A percentile compares a stretch with the other conserved stretches of the same genome.
Conservation (phyloP, 2,113 vertebrate species). For the Neofelis nebulosa region DNA sequence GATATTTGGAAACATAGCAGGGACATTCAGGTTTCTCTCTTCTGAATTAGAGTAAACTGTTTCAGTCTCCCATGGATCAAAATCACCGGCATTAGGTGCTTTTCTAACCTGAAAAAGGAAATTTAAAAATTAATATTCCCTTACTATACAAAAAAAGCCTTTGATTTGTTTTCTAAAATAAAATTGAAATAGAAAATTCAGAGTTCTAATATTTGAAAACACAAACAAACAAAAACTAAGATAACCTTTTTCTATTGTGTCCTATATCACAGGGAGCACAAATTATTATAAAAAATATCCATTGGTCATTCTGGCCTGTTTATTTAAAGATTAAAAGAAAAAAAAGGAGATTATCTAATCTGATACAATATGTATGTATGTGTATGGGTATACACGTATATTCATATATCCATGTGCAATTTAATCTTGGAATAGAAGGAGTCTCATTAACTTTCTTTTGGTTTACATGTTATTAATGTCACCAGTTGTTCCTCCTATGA, state of each 20-base stretch:
- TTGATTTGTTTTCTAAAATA: conserved; percentile 52
- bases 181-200: conserved; percentile 18
- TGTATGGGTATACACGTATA: neutral
- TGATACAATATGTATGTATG: neutral
- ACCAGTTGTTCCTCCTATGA: conserved; percentile 7
- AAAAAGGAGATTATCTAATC: conserved; percentile 3
- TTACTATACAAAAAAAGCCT: neutral
- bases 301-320: neutral
- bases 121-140: neutral
- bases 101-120: conserved; percentile 86
- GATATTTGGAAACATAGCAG: conserved; percentile 74
- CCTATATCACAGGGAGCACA: neutral
- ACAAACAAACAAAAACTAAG: conserved; percentile 46
- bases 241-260: neutral
- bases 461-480: neutral
- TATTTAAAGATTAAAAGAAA: neutral
- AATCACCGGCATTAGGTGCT: conserved; percentile 62
- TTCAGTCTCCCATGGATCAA: conserved; percentile 62
- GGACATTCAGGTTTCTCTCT: conserved; percentile 75
- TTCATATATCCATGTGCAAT: neutral
- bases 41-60: conserved; percentile 72
- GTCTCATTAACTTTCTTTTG: conserved; percentile 36
- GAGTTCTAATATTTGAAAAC: conserved; percentile 46
- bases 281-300: neutral
- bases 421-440: conserved; percentile 38